Percentiles rank a stretch among this genome's conserved stretches.
These are phyloP conservation scores for Rhamphomyia laevipes DNA, from an alignment of 2,888 invertebrate genomes.

Conservation along the genomic window DNA sequence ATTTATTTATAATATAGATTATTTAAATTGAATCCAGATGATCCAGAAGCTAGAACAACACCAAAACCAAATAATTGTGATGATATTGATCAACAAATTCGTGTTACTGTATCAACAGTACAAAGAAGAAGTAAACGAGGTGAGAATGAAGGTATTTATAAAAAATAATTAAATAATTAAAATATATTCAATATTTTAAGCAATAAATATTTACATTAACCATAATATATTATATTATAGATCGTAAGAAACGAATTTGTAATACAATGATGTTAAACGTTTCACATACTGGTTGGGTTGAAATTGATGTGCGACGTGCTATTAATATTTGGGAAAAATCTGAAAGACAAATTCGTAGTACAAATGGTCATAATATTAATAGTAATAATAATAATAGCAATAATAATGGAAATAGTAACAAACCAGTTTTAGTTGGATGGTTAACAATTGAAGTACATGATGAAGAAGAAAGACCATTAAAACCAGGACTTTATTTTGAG, in stretches of 20 bases:
- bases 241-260: slow-evolving; percentile 34
- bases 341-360: slow-evolving; percentile 21
- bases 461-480: slow-evolving; percentile 32
- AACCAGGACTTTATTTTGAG: slow-evolving; percentile 32
- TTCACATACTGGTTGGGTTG: slow-evolving; percentile 33
- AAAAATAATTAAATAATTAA: no score
- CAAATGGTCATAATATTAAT: slow-evolving; percentile 8
- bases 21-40: slow-evolving; percentile 29
- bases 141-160: slow-evolving; percentile 5
- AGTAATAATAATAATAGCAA: slow-evolving; percentile 13
- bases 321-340: slow-evolving; percentile 31
- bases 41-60: slow-evolving; percentile 8
- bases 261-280: slow-evolving; percentile 35
- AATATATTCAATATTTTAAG: no score
- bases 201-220: no score
- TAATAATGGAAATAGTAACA: slow-evolving; percentile 16
- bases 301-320: slow-evolving; percentile 34
- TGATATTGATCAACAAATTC: slow-evolving; percentile 28
- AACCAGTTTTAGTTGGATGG: slow-evolving; percentile 28
- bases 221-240: slow-evolving; percentile 14
- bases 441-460: slow-evolving; percentile 35
- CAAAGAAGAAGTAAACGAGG: slow-evolving; percentile 30
- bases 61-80: slow-evolving; percentile 13
- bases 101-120: slow-evolving; percentile 33
- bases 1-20: slow-evolving; percentile 12